These are phyloP conservation scores for Deilephila elpenor DNA, from an alignment of 2,888 invertebrate genomes.

Conservation along the genomic window DNA sequence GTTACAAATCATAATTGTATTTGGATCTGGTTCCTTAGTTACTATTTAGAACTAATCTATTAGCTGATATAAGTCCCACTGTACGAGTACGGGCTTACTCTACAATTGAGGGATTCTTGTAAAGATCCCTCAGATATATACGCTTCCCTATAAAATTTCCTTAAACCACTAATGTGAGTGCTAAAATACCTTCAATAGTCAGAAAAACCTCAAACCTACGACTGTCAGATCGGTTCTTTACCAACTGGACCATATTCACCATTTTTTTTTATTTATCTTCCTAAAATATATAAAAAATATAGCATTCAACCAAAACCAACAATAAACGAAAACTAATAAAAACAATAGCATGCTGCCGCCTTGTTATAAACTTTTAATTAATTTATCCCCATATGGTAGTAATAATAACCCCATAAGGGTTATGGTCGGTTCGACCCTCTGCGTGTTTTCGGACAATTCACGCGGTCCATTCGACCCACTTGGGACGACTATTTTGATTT, in stretches of 20 bases:
- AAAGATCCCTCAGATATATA: too few species aligned
- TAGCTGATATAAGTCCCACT: too few species aligned
- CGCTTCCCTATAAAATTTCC: too few species aligned
- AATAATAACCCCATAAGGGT: neutral
- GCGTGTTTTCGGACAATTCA: slow-evolving; percentile 8
- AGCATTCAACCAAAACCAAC: neutral
- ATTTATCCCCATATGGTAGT: neutral
- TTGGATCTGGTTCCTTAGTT: too few species aligned
- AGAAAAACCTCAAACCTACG: neutral
- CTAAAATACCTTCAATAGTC: too few species aligned
- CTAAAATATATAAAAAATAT: neutral
- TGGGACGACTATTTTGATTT: neutral
- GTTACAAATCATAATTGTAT: too few species aligned
- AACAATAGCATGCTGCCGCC: neutral
- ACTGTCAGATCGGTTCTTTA: too few species aligned
- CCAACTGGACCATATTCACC: neutral
- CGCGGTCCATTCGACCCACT: neutral
- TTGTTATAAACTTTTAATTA: slow-evolving; percentile 21
- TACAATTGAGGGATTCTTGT: too few species aligned
- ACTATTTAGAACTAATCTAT: too few species aligned
- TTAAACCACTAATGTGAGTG: too few species aligned
- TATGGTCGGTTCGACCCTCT: neutral
- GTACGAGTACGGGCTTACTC: too few species aligned
- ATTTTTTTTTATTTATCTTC: neutral
- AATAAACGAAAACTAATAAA: neutral